These are phyloP conservation scores for Eonycteris spelaea DNA, from an alignment of 2,113 vertebrate genomes.

Conservation along the genomic window DNA sequence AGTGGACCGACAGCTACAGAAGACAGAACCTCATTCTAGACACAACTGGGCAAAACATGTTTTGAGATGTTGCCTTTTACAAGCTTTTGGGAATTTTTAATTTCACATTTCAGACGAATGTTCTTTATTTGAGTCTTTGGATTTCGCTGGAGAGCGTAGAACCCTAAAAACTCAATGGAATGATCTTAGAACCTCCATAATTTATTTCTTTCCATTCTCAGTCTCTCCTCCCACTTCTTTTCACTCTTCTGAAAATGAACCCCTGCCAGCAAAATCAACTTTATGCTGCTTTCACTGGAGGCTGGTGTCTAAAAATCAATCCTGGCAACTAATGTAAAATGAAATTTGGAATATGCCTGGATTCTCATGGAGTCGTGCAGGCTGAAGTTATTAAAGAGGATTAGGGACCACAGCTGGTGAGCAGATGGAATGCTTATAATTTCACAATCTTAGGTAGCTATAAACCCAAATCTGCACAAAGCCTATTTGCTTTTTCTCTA, in stretches of 20 bases:
- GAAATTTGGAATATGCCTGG: constrained; percentile 69
- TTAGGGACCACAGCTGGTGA: constrained; percentile 83
- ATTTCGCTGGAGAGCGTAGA: background rate
- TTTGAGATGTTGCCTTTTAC: background rate
- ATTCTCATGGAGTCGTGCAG: constrained; percentile 76
- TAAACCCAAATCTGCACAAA: constrained; percentile 60
- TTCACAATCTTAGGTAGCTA: constrained; percentile 73
- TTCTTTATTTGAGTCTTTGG: background rate
- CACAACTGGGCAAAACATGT: background rate
- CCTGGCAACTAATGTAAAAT: constrained; percentile 57
- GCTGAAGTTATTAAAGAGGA: constrained; percentile 78
- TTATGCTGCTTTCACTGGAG: constrained; percentile 61
- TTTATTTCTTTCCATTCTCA: background rate
- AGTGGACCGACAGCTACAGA: background rate
- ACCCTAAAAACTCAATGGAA: background rate
- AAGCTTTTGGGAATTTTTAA: background rate
- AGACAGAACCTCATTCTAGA: background rate
- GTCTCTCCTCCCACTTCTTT: background rate
- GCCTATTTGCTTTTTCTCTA: constrained; percentile 39
- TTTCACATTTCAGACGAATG: background rate
- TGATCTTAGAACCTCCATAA: background rate
- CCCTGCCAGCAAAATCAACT: constrained; percentile 48
- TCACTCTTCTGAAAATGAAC: constrained; percentile 63
- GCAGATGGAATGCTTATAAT: constrained; percentile 83
- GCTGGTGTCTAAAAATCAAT: constrained; percentile 60